phyloP scores from a whole-genome alignment of 1,140 invertebrate species.

The Eriosoma lanigerum region DNA sequence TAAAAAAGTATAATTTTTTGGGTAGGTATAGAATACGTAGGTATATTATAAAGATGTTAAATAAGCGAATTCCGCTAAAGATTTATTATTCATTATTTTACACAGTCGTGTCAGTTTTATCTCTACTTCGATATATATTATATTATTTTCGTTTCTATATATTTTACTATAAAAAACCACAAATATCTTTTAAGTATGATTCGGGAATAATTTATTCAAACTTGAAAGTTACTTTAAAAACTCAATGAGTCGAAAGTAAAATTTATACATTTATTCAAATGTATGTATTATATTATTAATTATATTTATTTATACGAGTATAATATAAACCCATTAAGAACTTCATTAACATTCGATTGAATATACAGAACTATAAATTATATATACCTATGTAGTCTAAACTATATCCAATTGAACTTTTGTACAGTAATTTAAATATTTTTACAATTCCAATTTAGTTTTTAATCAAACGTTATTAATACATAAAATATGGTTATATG shows the following conservation, averaged over 20 bases:
- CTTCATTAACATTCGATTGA: background rate
- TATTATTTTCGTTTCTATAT: too few species aligned
- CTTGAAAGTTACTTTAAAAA: background rate
- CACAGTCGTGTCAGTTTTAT: background rate
- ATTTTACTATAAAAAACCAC: background rate
- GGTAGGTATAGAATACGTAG: background rate
- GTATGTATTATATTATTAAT: background rate
- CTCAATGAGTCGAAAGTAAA: background rate
- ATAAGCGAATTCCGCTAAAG: background rate
- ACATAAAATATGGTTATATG: too few species aligned
- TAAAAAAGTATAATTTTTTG: background rate
- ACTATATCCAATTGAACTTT: background rate
- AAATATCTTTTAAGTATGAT: too few species aligned
- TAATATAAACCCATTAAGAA: background rate
- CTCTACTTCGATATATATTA: background rate
- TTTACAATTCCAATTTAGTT: too few species aligned
- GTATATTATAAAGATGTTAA: background rate
- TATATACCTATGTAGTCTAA: background rate
- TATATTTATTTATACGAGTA: too few species aligned
- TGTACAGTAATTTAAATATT: too few species aligned
- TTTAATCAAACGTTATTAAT: too few species aligned
- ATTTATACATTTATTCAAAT: background rate
- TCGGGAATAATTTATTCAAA: background rate
- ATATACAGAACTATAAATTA: background rate
- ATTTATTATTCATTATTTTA: conserved; percentile 2